These are phyloP conservation scores for Mythimna ferrago DNA, from an alignment of 2,888 invertebrate species.

Conservation along the genomic window DNA sequence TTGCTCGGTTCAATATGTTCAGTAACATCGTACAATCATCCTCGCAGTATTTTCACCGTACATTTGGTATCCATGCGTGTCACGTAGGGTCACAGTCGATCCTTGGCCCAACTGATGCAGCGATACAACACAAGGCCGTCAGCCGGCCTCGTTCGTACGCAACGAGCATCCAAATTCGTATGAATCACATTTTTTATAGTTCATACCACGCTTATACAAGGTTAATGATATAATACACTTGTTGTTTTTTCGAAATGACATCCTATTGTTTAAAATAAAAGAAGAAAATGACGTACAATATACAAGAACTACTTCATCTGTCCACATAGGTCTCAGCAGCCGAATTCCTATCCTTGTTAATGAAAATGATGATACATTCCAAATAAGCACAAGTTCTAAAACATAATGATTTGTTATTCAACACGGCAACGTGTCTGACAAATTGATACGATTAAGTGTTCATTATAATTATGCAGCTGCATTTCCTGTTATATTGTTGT, in stretches of 20 bases:
- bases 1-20: constrained; percentile 19
- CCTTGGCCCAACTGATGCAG: constrained; percentile 83
- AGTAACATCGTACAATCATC: constrained; percentile 23
- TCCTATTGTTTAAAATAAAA: constrained; percentile 44
- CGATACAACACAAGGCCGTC: constrained; percentile 81
- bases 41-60: constrained; percentile 59
- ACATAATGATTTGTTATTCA: constrained; percentile 42
- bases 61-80: constrained; percentile 69
- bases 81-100: constrained; percentile 77
- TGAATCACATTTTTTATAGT: constrained; percentile 77
- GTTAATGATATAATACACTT: constrained; percentile 73
- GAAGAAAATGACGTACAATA: constrained; percentile 27
- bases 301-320: neutral
- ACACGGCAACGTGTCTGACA: constrained; percentile 39
- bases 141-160: constrained; percentile 83
- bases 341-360: constrained; percentile 1
- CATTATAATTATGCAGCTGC: constrained; percentile 40
- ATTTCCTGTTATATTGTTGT: constrained; percentile 45
- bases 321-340: neutral
- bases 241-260: constrained; percentile 57
- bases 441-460: constrained; percentile 52
- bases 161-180: constrained; percentile 82
- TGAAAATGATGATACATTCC: constrained; percentile 6
- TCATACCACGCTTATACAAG: constrained; percentile 72
- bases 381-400: constrained; percentile 29